Base-by-base conservation (phyloP, 2,113 vertebrate species). In the Sebastes fasciatus region DNA sequence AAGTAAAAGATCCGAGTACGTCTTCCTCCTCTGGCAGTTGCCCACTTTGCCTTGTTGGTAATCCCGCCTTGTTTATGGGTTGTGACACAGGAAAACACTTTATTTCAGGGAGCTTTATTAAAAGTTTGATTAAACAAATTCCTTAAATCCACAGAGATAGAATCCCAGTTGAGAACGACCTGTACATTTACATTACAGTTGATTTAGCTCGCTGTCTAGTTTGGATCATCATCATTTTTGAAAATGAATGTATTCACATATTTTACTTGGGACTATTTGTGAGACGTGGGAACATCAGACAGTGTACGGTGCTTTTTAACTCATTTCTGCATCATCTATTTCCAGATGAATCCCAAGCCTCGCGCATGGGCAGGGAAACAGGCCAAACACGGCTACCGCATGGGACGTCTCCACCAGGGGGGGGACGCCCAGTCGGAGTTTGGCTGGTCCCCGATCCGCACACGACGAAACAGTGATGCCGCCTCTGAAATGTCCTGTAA, bases 401-500 rank as follows among this genome's bases (percentile, higher is more conserved):
- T 75, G 80, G 80, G 87, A 8, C 91, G 88, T 19, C 26, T 79
- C n/a, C 88, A 86, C 13, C 79, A 85, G 79, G 72, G 54, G 0
- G 94, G 95, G 3, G 95, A 96, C 1, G 91, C 86, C 54, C 91
- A 94, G 73, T 96, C 96, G 1, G 96, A 96, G 79, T 86, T 85
- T 0, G 95, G 94, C 42, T 96, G 96, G 95, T 94, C 93, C 16
- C 95, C 95, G 0, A 89, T 86, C 12, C 92, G 90, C 65, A 94
- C 89, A 0, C 89, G 96, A 11, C 88, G 96, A 16, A 95, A 95
- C 89, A 96, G 96, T 1, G 95, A 96, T 1, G 95, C 95, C 1
- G 95, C 95, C 2, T 96, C 96, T 40, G 96, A 96, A 77, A 94
- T 96, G 95, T 96, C 95, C 3, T 96, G 96, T 63, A 95, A 94